phyloP scores from a whole-genome alignment of 2,888 invertebrate genomes.

The Oligia fasciuncula region DNA sequence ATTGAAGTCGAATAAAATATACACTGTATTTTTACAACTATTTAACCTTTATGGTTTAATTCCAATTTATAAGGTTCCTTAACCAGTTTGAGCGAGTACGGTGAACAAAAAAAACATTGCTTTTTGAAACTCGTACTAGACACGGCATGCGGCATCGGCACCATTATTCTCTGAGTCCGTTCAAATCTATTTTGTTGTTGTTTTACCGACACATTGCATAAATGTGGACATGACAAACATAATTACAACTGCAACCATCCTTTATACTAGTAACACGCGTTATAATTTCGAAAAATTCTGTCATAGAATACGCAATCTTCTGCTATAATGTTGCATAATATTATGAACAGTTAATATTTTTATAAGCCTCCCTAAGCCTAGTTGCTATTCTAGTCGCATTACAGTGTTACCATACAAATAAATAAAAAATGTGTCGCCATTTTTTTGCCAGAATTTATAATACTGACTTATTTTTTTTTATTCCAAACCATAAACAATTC shows the following conservation, averaged over 20 bases:
- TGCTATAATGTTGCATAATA: neutral
- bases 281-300: neutral
- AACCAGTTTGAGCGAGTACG: constrained; percentile 49
- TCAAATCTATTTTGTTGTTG: constrained; percentile 51
- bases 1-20: constrained; percentile 61
- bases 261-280: neutral
- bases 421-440: neutral
- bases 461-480: neutral
- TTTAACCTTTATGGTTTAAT: constrained; percentile 74
- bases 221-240: constrained; percentile 20
- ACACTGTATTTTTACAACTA: constrained; percentile 73
- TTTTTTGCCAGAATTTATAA: neutral
- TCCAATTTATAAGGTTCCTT: constrained; percentile 61
- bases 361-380: neutral
- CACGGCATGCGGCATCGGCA: constrained; percentile 20
- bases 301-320: constrained; percentile 18
- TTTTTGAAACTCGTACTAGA: constrained; percentile 44
- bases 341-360: neutral
- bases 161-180: constrained; percentile 48
- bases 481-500: neutral
- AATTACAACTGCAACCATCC: constrained; percentile 22
- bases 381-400: neutral
- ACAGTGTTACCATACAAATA: neutral
- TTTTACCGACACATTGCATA: constrained; percentile 18
- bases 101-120: constrained; percentile 39